Base-by-base conservation (phyloP, 2,113 vertebrate species). In the Cephalopholis sonnerati region DNA sequence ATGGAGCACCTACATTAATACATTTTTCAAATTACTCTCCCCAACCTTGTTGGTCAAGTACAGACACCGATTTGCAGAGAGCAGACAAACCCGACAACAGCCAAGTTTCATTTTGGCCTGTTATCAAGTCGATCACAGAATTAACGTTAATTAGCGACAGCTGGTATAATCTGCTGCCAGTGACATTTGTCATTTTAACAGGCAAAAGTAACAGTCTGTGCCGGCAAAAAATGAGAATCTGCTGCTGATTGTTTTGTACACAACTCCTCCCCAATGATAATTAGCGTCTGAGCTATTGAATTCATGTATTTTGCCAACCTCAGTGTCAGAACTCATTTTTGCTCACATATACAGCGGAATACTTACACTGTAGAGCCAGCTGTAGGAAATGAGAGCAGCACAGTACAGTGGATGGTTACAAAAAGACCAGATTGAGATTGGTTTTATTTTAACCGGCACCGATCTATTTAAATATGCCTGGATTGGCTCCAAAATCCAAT, bases 111-210 rank as follows among this genome's bases (percentile, higher is more conserved):
- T 7, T 27, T 15, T 50, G 48, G 48, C 48, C 5, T 50, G 48
- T 50, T 17, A 50, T 50, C 48, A 50, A 50, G 48, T 17, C 48
- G 6, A 4, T 50, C 48, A 17, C 48, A 7, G 48, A 18, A 50
- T 50, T 50, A 50, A 54, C 9, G 1, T 22, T 66, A 57, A 77
- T 67, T 27, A 66, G 51, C 27, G 22, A 48, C 53, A 77, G 53
- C 36, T 50, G 41, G 39, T 68, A 25, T 15, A 7, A 68, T 68
- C 66, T 68, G 46, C 24, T 58, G 54, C 54, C 41, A 12, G 36
- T 12, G 24, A 17, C 15, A 8, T 50, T 50, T 67, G 10, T 15
- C 55, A n/a, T 55, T 67, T 66, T 17, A 58, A 29, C 70, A 11
- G 1, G 25, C 2, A 11, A 24, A 48, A 73, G 25, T 1, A 3